Evolutionary conservation across 2,888 invertebrate genomes (phyloP).

Genomic region (Dicycla oo): DNA sequence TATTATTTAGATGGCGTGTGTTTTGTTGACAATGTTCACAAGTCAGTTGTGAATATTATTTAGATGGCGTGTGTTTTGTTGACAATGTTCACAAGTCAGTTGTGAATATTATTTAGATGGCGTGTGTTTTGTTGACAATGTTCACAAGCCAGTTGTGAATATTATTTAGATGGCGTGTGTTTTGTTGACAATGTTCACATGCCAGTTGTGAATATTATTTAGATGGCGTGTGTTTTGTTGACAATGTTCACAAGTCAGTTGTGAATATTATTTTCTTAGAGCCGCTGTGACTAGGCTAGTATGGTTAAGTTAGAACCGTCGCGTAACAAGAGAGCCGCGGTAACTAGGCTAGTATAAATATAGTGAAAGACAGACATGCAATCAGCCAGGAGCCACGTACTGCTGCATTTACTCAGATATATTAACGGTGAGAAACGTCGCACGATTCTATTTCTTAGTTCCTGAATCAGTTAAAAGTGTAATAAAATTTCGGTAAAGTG

Average conservation of each 20-base stretch:
- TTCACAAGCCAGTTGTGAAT: not conserved
- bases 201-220: not conserved
- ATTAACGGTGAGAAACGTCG: conserved; percentile 2
- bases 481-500: not conserved
- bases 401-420: conserved; percentile 34
- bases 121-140: not conserved
- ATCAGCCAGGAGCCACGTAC: conserved; percentile 25
- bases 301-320: conserved; percentile 15
- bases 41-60: not conserved
- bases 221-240: not conserved
- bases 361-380: conserved; percentile 36
- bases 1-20: not conserved
- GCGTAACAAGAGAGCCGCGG: not conserved
- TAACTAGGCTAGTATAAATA: not conserved
- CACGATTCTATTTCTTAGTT: conserved; percentile 8
- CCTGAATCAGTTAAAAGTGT: not conserved
- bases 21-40: not conserved
- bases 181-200: not conserved
- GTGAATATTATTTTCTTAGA: not conserved
- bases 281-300: not conserved
- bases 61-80: not conserved
- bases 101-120: too few relatives aligned
- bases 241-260: not conserved
- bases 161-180: not conserved
- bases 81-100: not conserved